phyloP scores from a whole-genome alignment of 2,888 invertebrate species.

The Lymantria monacha region DNA sequence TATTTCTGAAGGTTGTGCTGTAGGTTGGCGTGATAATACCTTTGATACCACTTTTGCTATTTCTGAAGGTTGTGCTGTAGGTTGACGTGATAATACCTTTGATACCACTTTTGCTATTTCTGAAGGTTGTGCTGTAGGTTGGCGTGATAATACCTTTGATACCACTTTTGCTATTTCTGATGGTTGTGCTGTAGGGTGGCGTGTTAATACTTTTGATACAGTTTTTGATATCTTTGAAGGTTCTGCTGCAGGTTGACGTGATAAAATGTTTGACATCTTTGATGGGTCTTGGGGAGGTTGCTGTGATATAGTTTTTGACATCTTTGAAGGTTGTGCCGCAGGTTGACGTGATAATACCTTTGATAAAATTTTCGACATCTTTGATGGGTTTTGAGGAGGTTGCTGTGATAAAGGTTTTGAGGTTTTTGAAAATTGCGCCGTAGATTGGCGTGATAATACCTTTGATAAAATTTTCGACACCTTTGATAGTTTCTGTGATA shows the following conservation, averaged over 20 bases:
- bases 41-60: too few species aligned
- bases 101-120: background rate
- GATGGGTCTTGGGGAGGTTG: too few species aligned
- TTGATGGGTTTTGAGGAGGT: too few species aligned
- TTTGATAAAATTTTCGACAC: background rate
- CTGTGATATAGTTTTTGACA: background rate
- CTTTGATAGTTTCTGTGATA: background rate
- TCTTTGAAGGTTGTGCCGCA: background rate
- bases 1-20: background rate
- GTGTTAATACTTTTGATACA: too few species aligned
- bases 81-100: too few species aligned
- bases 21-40: too few species aligned
- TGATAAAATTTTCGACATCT: background rate
- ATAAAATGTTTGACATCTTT: too few species aligned
- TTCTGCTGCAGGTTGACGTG: background rate
- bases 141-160: too few species aligned
- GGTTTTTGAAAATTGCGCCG: background rate
- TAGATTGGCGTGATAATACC: background rate
- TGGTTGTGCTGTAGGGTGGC: background rate
- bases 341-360: background rate
- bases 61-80: background rate
- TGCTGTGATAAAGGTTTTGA: background rate
- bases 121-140: background rate
- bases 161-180: too few species aligned
- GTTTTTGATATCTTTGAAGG: too few species aligned